Percentiles rank a stretch among this genome's conserved stretches.
phyloP scores from a whole-genome alignment of 2,888 invertebrate genomes.

The Drosophila yooni region DNA sequence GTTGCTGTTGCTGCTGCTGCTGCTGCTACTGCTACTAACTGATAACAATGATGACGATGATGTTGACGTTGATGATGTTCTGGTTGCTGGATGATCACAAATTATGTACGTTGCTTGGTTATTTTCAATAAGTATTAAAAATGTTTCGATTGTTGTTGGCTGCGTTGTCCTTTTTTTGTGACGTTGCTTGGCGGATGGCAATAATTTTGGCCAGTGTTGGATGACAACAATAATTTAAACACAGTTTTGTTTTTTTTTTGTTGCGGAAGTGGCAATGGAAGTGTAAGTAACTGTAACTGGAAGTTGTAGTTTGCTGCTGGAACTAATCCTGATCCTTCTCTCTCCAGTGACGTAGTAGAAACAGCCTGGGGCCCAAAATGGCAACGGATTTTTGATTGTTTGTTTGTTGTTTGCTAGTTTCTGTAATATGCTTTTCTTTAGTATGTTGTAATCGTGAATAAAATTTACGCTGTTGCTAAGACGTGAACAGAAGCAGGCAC shows the following conservation, averaged over 20 bases:
- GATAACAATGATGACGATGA: slow-evolving; percentile 12
- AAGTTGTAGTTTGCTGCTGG: slow-evolving; percentile 32
- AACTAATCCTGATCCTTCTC: slow-evolving; percentile 16
- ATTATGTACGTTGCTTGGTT: slow-evolving; percentile 9
- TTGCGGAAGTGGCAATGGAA: slow-evolving; percentile 53
- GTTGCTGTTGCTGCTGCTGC: background rate
- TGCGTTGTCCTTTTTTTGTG: slow-evolving; percentile 31
- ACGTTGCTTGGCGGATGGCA: slow-evolving; percentile 53
- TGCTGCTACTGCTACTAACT: background rate
- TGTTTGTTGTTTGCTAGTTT: slow-evolving; percentile 42
- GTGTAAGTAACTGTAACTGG: slow-evolving; percentile 53
- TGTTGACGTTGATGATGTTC: slow-evolving; percentile 4
- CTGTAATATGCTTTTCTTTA: slow-evolving; percentile 65
- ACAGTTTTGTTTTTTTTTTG: background rate
- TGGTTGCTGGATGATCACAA: slow-evolving; percentile 23
- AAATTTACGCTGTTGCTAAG: slow-evolving; percentile 75
- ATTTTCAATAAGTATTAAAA: background rate
- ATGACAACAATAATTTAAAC: slow-evolving; percentile 18
- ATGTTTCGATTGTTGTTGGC: slow-evolving; percentile 26
- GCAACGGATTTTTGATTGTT: slow-evolving; percentile 11
- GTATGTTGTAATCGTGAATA: slow-evolving; percentile 70
- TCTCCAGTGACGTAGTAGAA: slow-evolving; percentile 24
- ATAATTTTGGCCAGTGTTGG: slow-evolving; percentile 40
- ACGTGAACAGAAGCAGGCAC: slow-evolving; percentile 55
- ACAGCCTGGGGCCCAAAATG: slow-evolving; percentile 37